Evolutionary conservation across 2,113 vertebrate genomes (phyloP), one percentile per base, ranked within the genome.

Genomic region (Collichthys lucidus): DNA sequence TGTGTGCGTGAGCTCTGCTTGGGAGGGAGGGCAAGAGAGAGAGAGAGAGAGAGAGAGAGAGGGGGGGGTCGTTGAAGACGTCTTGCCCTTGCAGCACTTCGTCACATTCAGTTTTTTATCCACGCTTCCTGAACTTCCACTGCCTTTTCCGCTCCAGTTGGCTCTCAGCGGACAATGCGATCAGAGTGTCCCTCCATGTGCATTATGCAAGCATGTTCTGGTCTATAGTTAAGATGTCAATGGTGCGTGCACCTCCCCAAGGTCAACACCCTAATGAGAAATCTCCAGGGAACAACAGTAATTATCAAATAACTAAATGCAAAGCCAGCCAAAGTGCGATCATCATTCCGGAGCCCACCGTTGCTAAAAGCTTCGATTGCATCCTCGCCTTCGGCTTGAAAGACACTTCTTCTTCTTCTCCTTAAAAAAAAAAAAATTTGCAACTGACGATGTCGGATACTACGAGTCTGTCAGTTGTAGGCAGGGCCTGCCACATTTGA

Each of bases 261-360:
- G 93, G 92, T 95, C 94, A 90, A 63, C 71, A 70, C 80, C 79
- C 89, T 92, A 91, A 94, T 94, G 91, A 92, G 87, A 94, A 93
- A 90, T 78, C 91, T 84, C 81, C 80, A 40, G 87, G 74, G 92
- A 93, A 93, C 82, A 80, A 64, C 64, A 50, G 88, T 84, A 91
- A 94, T 95, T 92, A 94, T 92, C 89, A 89, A 93, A 88, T 83
- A 89, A 89, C 53, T 22, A 71, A 87, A 88, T 73, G 85, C 88
- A 84, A 86, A 88, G 70, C 86, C 77, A 74, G 70, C 83, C 66
- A 67, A 84, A 72, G 68, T 60, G 50, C 40, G 71, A 82, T 89
- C 83, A 90, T 91, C 89, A 87, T 88, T 92, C 86, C 77, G 24
- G 57, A 80, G 84, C 82, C 71, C 78, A 80, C 80, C 59, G 84